These are phyloP conservation scores for Taenioides sp. DNA, from an alignment of 2,797 vertebrate species.

Conservation along the genomic window DNA sequence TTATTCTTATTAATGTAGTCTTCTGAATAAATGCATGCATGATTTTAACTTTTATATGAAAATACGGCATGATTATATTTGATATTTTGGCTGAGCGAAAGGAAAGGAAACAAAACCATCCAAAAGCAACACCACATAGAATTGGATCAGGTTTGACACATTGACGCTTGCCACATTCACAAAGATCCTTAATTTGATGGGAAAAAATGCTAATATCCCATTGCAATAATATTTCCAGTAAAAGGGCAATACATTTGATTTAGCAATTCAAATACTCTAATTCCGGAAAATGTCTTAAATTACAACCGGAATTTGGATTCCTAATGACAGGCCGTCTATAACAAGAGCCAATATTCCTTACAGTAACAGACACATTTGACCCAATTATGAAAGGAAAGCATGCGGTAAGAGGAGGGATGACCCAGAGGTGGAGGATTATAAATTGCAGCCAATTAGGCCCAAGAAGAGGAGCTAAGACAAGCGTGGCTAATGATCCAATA, in stretches of 20 bases:
- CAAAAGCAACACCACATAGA: constrained; percentile 22
- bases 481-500: constrained; percentile 39
- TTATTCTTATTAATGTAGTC: not conserved
- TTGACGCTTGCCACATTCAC: constrained; percentile 11
- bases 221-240: constrained; percentile 3
- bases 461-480: constrained; percentile 26
- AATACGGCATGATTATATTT: constrained; percentile 15
- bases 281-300: constrained; percentile 2
- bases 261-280: constrained; percentile 2
- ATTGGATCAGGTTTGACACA: constrained; percentile 4
- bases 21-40: not conserved
- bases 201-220: constrained; percentile 7
- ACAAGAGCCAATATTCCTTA: constrained; percentile 14
- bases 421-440: constrained; percentile 41
- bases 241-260: constrained; percentile 2
- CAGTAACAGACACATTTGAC: constrained; percentile 31
- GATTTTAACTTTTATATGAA: constrained; percentile 11
- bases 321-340: constrained; percentile 8
- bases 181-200: constrained; percentile 3
- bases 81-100: constrained; percentile 16
- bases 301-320: constrained; percentile 3
- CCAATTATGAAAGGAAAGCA: constrained; percentile 38
- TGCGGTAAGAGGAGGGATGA: constrained; percentile 30
- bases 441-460: constrained; percentile 43
- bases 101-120: constrained; percentile 15